Evolutionary conservation across 2,797 vertebrate species (phyloP).

Genomic region (Taeniopygia guttata): DNA sequence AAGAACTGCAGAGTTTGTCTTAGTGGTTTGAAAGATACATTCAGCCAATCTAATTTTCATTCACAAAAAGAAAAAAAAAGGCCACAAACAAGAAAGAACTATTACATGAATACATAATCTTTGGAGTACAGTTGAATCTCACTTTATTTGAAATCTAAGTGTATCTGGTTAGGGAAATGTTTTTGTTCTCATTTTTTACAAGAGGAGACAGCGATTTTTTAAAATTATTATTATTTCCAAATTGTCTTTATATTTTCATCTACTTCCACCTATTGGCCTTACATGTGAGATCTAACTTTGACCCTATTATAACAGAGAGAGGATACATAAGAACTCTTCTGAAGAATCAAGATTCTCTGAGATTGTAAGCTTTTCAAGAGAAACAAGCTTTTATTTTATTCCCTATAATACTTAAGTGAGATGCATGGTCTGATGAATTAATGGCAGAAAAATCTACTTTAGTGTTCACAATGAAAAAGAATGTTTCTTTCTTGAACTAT

Average conservation of each 20-base stretch:
- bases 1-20: not conserved
- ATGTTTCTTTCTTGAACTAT: not conserved
- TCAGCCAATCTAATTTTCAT: not conserved
- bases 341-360: not conserved
- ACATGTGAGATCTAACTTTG: not conserved
- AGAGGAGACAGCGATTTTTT: not conserved
- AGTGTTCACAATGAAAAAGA: not conserved
- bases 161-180: not conserved
- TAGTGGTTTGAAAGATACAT: not conserved
- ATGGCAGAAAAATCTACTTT: not conserved
- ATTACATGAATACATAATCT: not conserved
- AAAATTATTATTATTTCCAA: not conserved
- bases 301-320: not conserved
- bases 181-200: not conserved
- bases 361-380: not conserved
- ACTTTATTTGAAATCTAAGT: not conserved
- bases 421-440: not conserved
- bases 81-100: not conserved
- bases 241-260: not conserved
- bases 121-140: not conserved
- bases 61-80: not conserved
- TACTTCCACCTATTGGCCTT: not conserved
- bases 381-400: not conserved
- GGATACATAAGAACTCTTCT: not conserved
- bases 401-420: not conserved